Evolutionary conservation across 2,888 invertebrate genomes (phyloP), one percentile per base, ranked within the genome.

Genomic region (Watsonalla binaria): DNA sequence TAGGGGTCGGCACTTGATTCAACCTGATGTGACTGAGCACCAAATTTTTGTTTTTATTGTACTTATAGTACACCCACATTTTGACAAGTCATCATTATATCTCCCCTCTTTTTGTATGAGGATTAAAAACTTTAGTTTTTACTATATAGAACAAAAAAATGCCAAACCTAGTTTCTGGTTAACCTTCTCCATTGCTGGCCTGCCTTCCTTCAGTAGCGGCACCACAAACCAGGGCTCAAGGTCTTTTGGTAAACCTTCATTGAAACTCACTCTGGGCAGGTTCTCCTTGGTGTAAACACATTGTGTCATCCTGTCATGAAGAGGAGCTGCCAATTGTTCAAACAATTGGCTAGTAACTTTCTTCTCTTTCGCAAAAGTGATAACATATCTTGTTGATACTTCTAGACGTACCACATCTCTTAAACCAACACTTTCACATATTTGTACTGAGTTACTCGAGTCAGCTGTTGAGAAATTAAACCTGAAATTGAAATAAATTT

Each of bases 371-470:
- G 71, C 62, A 64, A 93, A 92, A 47, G 86, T 86, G 54, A 96
- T 88, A 24, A 94, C 89, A 82, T 97, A 98, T 65, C 97, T 92
- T 5, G 93, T 94, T 0, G 96, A 96, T 42, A 93, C 92, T 87
- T 99, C 99, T 52, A 99, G 90, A 53, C 99, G 93, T 5, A 89
- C 92, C 5, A 99, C 92, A 78, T 94, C 93, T 46, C 86, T 84
- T 39, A 98, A 84, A 4, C 96, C 96, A 47, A 98, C 93, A 68
- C 97, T 95, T 62, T 94, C 94, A 78, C 97, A 98, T 66, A 99
- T 98, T 52, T 98, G 97, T 0, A 99, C 96, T 35, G 98, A 97
- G 86, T 99, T 99, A 65, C 98, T 98, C 0, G 98, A 98, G 80
- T 97, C 97, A 0, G 99, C 95, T 45, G 99, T 99, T 13, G 97